A percentile compares a stretch with the other conserved stretches of the same genome.
Conservation (phyloP, 2,888 invertebrate species). For the Drosophila picticornis region DNA sequence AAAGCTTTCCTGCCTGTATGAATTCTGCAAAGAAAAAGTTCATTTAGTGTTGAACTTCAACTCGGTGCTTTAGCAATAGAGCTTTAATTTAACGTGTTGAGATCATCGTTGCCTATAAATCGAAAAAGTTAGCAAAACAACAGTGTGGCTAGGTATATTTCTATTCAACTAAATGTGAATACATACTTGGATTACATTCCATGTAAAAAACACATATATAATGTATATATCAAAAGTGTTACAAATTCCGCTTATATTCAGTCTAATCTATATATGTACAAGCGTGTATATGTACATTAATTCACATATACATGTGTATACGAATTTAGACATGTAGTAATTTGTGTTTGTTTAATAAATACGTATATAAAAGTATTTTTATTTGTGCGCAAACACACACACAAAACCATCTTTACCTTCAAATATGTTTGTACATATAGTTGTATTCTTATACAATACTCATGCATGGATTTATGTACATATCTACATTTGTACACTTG, state of each 20-base stretch:
- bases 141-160: constrained; percentile 30
- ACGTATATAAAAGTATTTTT: background rate
- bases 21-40: constrained; percentile 58
- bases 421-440: background rate
- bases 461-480: constrained; percentile 1
- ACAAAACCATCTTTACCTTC: background rate
- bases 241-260: constrained; percentile 1
- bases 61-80: constrained; percentile 66
- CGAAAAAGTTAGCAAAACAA: constrained; percentile 35
- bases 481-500: constrained; percentile 1
- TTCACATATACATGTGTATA: background rate
- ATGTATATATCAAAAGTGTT: background rate
- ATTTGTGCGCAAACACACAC: constrained; percentile 3
- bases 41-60: constrained; percentile 66
- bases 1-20: constrained; percentile 47
- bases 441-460: constrained; percentile 9
- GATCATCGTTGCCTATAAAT: constrained; percentile 54
- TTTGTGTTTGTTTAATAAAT: constrained; percentile 14
- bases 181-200: background rate
- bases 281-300: background rate
- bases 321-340: constrained; percentile 5
- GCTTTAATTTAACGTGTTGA: constrained; percentile 62
- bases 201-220: constrained; percentile 2
- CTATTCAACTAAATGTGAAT: background rate
- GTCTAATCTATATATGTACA: constrained; percentile 5